Evolutionary conservation across 2,888 invertebrate genomes (phyloP).

Genomic region (Andrena hattorfiana): DNA sequence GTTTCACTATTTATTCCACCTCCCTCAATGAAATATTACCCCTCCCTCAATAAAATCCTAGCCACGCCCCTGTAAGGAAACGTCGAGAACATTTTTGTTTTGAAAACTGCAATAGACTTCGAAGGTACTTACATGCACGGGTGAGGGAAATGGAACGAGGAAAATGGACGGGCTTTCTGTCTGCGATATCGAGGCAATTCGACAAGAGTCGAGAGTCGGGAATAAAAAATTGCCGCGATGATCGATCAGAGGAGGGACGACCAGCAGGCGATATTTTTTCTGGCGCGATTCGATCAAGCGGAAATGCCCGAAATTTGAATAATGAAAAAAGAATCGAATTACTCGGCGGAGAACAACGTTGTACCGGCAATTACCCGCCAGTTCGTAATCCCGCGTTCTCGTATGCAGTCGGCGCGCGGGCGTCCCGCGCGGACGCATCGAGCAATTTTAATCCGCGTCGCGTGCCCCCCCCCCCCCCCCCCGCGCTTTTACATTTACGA

Average conservation of each 20-base stretch:
- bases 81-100: too few species aligned
- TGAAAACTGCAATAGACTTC: background rate
- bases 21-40: too few species aligned
- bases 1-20: too few species aligned
- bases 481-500: constrained; percentile 22
- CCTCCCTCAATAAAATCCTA: too few species aligned
- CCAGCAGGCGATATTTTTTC: constrained; percentile 7
- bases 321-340: constrained; percentile 61
- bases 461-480: constrained; percentile 1
- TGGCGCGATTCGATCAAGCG: constrained; percentile 10
- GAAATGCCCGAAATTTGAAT: constrained; percentile 39
- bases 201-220: background rate
- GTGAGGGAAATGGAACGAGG: too few species aligned
- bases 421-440: constrained; percentile 27
- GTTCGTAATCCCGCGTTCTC: constrained; percentile 22
- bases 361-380: constrained; percentile 47
- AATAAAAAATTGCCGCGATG: constrained; percentile 27
- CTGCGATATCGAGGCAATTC: background rate
- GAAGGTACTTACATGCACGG: background rate
- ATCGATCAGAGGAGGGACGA: background rate
- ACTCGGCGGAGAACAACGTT: constrained; percentile 41
- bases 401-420: constrained; percentile 11
- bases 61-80: too few species aligned
- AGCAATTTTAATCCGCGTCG: constrained; percentile 42
- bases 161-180: background rate